Percentiles rank a stretch among this genome's conserved stretches.
Evolutionary conservation across 2,888 invertebrate genomes (phyloP).

Genomic region (Muschampia plurimacula): DNA sequence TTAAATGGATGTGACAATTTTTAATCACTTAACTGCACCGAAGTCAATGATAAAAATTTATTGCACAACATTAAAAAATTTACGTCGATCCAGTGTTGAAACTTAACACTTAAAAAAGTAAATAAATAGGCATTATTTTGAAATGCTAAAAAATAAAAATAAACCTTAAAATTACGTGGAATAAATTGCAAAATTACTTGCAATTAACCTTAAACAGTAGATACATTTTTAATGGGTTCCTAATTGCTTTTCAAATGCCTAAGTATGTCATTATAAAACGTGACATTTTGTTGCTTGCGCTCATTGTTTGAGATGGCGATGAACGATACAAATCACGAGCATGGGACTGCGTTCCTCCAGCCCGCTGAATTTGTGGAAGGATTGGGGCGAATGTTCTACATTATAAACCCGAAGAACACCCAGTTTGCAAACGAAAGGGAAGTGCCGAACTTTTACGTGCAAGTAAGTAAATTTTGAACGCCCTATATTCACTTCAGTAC

Average conservation of each 20-base stretch:
- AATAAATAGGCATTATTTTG: not conserved
- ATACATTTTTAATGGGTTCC: constrained; percentile 1
- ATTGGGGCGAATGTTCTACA: constrained; percentile 87
- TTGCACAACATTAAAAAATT: constrained; percentile 14
- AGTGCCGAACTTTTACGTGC: constrained; percentile 88
- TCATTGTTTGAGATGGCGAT: not conserved
- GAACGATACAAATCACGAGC: constrained; percentile 19
- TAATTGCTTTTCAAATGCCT: constrained; percentile 6
- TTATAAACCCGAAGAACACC: constrained; percentile 87
- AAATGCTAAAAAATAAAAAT: not conserved
- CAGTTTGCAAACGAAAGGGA: constrained; percentile 84
- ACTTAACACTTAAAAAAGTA: not conserved
- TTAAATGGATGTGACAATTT: not conserved
- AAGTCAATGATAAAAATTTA: not conserved
- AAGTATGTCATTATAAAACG: not conserved
- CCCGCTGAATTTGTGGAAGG: constrained; percentile 63
- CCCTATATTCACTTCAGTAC: too few species aligned
- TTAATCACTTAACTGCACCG: not conserved
- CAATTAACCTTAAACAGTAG: not conserved
- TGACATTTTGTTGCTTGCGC: not conserved
- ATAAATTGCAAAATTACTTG: not conserved
- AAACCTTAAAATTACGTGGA: not conserved
- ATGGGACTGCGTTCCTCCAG: constrained; percentile 19
- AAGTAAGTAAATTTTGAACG: constrained; percentile 77
- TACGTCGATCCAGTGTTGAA: not conserved